Evolutionary conservation across 2,797 vertebrate species (phyloP).

Genomic region (Zalophus californianus): DNA sequence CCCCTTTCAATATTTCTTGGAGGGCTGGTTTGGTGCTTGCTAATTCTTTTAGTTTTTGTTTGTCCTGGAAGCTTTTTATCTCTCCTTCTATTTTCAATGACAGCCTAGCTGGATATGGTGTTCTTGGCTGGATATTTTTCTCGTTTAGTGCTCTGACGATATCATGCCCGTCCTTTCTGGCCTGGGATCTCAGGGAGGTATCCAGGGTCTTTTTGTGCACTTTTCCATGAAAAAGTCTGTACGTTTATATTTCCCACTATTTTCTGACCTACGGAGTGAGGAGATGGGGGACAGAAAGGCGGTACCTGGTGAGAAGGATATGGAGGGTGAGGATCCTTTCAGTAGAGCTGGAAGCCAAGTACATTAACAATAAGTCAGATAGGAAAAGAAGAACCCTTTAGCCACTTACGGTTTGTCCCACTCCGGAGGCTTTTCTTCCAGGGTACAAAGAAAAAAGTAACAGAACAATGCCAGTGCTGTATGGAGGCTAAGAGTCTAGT

Average conservation of each 20-base stretch:
- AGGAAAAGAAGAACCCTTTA: not conserved
- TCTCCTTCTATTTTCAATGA: too few relatives aligned
- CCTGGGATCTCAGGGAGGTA: not conserved
- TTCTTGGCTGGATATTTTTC: too few relatives aligned
- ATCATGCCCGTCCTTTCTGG: too few relatives aligned
- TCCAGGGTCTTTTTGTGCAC: too few relatives aligned
- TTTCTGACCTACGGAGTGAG: not conserved
- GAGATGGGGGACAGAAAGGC: not conserved
- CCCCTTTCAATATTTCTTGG: too few relatives aligned
- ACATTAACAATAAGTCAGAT: rapidly evolving
- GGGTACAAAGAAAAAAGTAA: not conserved
- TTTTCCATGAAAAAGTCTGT: not conserved
- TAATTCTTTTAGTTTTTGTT: too few relatives aligned
- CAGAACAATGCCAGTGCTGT: rapidly evolving
- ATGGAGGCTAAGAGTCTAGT: not conserved
- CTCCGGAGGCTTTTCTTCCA: not conserved
- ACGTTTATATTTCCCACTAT: not conserved
- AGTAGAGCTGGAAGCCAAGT: not conserved
- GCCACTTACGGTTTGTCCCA: not conserved
- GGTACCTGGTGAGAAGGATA: not conserved
- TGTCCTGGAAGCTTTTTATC: too few relatives aligned
- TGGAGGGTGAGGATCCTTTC: not conserved
- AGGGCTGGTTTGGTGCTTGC: too few relatives aligned
- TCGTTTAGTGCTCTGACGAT: too few relatives aligned
- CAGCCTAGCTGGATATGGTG: too few relatives aligned